These are phyloP conservation scores for Pholis gunnellus DNA, from an alignment of 2,113 vertebrate genomes.

Conservation along the genomic window DNA sequence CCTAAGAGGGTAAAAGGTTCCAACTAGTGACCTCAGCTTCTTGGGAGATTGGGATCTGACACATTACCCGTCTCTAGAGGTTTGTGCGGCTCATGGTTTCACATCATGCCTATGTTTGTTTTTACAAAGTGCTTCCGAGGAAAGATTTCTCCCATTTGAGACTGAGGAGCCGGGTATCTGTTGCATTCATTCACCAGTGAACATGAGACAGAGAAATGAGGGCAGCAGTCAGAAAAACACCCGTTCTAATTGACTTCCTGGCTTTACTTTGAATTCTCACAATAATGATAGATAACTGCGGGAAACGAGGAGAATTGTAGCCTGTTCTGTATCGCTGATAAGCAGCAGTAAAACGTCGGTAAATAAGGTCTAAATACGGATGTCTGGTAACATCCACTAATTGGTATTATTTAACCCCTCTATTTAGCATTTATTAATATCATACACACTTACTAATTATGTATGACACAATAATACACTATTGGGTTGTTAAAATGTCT, in stretches of 20 bases:
- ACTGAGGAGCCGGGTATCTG: constrained; percentile 46
- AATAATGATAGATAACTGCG: constrained; percentile 76
- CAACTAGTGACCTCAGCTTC: constrained; percentile 67
- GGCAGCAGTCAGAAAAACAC: constrained; percentile 74
- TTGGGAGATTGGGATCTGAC: constrained; percentile 57
- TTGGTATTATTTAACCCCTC: neutral
- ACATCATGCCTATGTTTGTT: constrained; percentile 77
- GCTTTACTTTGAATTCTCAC: constrained; percentile 68
- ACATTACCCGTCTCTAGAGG: constrained; percentile 67
- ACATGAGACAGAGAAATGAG: constrained; percentile 77
- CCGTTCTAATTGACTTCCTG: constrained; percentile 84
- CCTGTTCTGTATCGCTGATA: constrained; percentile 17
- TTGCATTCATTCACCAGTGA: constrained; percentile 56
- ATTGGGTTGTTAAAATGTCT: neutral
- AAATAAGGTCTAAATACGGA: neutral
- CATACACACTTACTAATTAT: neutral
- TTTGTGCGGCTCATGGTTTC: constrained; percentile 62
- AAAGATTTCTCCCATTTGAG: constrained; percentile 66
- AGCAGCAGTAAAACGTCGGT: constrained; percentile 13
- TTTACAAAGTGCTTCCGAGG: constrained; percentile 65
- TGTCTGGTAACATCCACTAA: neutral
- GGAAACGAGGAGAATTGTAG: constrained; percentile 62
- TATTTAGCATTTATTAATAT: neutral
- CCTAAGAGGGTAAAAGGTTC: constrained; percentile 76
- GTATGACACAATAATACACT: neutral